These are phyloP conservation scores for Pandemis heparana DNA, from an alignment of 2,888 invertebrate genomes.

Conservation along the genomic window DNA sequence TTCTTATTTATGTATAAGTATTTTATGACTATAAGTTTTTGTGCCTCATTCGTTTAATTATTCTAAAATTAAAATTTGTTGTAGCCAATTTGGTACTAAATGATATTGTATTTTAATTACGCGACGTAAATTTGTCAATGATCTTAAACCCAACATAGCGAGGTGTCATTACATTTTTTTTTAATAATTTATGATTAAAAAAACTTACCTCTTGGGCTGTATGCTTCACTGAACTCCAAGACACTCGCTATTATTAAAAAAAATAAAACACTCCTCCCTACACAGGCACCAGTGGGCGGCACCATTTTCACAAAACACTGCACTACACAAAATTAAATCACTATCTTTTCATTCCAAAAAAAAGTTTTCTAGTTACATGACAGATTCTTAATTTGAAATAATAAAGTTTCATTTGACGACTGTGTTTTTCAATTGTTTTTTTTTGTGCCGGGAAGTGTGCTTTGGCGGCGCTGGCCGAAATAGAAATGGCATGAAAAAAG, in stretches of 20 bases:
- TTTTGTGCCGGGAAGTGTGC: constrained; percentile 60
- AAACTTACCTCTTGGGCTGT: constrained; percentile 76
- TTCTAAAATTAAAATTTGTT: too few species aligned
- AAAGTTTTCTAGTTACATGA: constrained; percentile 20
- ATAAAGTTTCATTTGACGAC: constrained; percentile 47
- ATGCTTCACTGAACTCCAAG: constrained; percentile 61
- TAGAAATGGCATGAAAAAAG: constrained; percentile 79
- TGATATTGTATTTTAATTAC: too few species aligned
- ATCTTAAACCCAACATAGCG: too few species aligned
- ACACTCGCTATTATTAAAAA: constrained; percentile 58
- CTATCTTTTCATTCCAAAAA: constrained; percentile 27
- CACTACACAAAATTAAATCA: constrained; percentile 40
- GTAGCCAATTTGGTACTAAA: too few species aligned
- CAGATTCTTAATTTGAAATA: constrained; percentile 1
- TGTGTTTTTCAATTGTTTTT: constrained; percentile 35
- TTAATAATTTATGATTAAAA: not conserved
- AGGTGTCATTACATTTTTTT: not conserved
- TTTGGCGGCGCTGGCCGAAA: constrained; percentile 65
- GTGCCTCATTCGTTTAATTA: too few species aligned
- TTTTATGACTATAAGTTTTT: too few species aligned
- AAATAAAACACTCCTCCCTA: constrained; percentile 50
- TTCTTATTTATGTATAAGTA: too few species aligned
- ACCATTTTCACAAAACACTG: constrained; percentile 54
- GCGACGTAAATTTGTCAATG: not conserved
- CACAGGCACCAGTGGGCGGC: constrained; percentile 48